phyloP scores from a whole-genome alignment of 2,797 vertebrate species.

The Borostomias antarcticus region DNA sequence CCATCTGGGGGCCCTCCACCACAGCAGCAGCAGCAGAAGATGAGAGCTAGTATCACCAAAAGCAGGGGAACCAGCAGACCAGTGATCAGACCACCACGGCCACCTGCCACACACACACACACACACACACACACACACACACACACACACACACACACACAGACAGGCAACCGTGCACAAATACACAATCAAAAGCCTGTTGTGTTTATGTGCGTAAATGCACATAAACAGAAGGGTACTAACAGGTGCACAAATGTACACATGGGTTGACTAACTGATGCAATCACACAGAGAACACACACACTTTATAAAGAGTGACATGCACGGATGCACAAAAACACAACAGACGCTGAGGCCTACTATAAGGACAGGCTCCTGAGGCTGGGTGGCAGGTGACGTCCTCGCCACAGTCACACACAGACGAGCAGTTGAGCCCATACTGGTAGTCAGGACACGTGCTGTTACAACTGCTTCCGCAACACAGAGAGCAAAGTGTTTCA shows the following conservation, averaged over 20 bases:
- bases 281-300: background rate
- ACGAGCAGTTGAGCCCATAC: conserved; percentile 89
- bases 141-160: too few relatives aligned
- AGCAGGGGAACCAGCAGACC: conserved; percentile 83
- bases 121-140: conserved; percentile 2
- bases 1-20: conserved; percentile 69
- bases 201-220: too few relatives aligned
- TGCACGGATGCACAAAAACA: conserved; percentile 9
- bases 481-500: background rate
- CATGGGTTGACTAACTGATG: background rate
- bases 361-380: conserved; percentile 79
- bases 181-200: too few relatives aligned
- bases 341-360: conserved; percentile 67
- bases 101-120: conserved; percentile 39
- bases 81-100: conserved; percentile 69
- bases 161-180: too few relatives aligned
- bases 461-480: conserved; percentile 87
- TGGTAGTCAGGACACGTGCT: conserved; percentile 81
- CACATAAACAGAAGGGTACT: background rate
- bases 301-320: background rate
- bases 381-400: conserved; percentile 76
- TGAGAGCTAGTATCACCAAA: conserved; percentile 79
- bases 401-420: conserved; percentile 79
- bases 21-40: conserved; percentile 85
- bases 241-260: background rate